Base-by-base conservation (phyloP, 2,797 vertebrate species). In the Eupleurogrammus muticus region DNA sequence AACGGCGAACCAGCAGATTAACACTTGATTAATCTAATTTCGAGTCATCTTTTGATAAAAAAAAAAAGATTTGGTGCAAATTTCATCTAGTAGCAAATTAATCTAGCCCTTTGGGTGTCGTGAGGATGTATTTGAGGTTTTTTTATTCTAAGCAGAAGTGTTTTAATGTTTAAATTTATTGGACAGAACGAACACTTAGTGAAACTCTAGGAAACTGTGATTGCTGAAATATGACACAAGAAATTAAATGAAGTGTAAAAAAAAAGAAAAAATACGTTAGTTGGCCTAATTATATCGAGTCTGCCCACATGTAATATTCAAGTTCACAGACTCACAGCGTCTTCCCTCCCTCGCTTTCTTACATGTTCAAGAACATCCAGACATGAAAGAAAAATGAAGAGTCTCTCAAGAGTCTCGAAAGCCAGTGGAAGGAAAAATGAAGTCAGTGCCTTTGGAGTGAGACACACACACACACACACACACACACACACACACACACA, bases 381-480 rank as follows among this genome's bases (percentile, higher is more conserved):
- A 68, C 51, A 59, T 77, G 70, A 70, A 67, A 73, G 54, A 61
- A 57, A 69, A 69, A 21, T 75, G 32, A 71, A 60, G 38, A 42
- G 32, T 57, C 42, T 69, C 72, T 70, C 63, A 5, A 6, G 57
- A 85, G 73, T 66, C 77, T 70, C 40, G 64, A 48, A 73, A 68
- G 59, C 35, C 64, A 82, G 52, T 70, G 50, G 24, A 61, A 63
- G 40, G 17, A 65, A 72, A 77, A 75, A 65, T 70, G 51, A 83
- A 71, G 65, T 77, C 48, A 70, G 52, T 56, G 61, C 38, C n/a
- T 59, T 75, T n/a, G 32, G 54, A 81, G 40, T 73, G 63, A 32
- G 16, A 42, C 59, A 65, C 28, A 76, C 35, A 40, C 38, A 50
- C 55, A 48, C 34, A 52, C 66, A 72, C 70, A 65, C 53, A 64